phyloP scores from a whole-genome alignment of 2,113 vertebrate genomes.

The Grantiella picta region DNA sequence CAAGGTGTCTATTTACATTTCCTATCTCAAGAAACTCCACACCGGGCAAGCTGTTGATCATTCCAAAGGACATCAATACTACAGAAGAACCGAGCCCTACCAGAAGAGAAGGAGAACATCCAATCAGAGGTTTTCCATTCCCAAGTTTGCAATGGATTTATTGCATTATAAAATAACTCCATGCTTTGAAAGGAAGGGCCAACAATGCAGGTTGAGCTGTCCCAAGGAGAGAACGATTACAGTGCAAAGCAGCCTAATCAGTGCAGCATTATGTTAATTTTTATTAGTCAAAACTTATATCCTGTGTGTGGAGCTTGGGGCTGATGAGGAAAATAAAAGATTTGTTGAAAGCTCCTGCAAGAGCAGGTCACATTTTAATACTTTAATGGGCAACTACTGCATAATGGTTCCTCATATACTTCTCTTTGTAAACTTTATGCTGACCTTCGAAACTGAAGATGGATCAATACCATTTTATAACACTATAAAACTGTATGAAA shows the following conservation, averaged over 20 bases:
- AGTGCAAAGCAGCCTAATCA: not conserved
- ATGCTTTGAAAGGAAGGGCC: not conserved
- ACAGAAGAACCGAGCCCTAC: not conserved
- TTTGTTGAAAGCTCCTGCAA: not conserved
- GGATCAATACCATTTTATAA: conserved; percentile 62
- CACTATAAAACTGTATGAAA: conserved; percentile 39
- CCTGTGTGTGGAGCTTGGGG: not conserved
- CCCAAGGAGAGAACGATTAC: not conserved
- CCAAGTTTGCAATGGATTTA: not conserved
- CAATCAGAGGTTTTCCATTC: not conserved
- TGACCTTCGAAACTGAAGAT: conserved; percentile 43
- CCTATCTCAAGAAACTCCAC: not conserved
- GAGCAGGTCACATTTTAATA: conserved; percentile 9
- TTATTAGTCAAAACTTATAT: not conserved
- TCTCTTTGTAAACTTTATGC: conserved; percentile 25
- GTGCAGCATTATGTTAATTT: not conserved
- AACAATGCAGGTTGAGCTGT: not conserved
- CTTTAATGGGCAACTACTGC: not conserved
- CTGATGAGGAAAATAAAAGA: not conserved
- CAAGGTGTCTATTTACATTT: not conserved
- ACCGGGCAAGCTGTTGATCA: not conserved
- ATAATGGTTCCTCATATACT: not conserved
- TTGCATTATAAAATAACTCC: not conserved
- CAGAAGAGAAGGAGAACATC: not conserved
- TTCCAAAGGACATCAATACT: not conserved